Base-by-base conservation (phyloP, 2,888 invertebrate species). In the Clusia tigrina region DNA sequence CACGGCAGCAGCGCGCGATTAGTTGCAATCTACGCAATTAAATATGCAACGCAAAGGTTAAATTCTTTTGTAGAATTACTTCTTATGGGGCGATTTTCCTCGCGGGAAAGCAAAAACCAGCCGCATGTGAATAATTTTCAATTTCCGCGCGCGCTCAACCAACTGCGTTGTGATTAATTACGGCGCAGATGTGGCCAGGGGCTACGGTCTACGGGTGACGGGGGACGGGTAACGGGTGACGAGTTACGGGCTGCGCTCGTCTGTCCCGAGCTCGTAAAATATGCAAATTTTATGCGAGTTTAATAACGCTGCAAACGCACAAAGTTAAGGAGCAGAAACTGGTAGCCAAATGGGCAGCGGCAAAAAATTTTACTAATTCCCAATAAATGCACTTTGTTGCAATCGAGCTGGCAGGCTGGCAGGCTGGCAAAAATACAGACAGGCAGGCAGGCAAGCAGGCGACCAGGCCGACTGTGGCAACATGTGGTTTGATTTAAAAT, bases 231-330 rank as follows among this genome's bases (percentile, higher is more conserved):
- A n/a, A n/a, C n/a, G n/a, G n/a, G n/a, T n/a, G n/a, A n/a, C n/a
- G n/a, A n/a, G n/a, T n/a, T n/a, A n/a, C n/a, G n/a, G n/a, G n/a
- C n/a, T 32, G 32, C 12, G 32, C 32, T 32, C 32, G 32, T 6
- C 32, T 32, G 12, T 32, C 12, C 12, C 6, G 6, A 32, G 32
- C 32, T 6, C 42, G n/a, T 42, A 15, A 42, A 42, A 42, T 42
- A 42, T 42, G 42, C 42, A 42, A 42, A 42, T 42, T 42, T 42
- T 42, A 42, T 42, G 42, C 42, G 42, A 42, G n/a, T 42, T 42
- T 42, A 42, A 42, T 42, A 42, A n/a, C n/a, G 6, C 15, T 32
- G 32, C 32, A 32, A 32, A 32, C 6, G 12, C 12, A 32, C 32
- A 32, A 32, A 32, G 12, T 32, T 32, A 32, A 32, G 12, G 12